Evolutionary conservation across 35 echinoderm and acorn worm genomes (phyloP), one percentile per base, ranked within the genome.

Genomic region (Acanthaster planci): DNA sequence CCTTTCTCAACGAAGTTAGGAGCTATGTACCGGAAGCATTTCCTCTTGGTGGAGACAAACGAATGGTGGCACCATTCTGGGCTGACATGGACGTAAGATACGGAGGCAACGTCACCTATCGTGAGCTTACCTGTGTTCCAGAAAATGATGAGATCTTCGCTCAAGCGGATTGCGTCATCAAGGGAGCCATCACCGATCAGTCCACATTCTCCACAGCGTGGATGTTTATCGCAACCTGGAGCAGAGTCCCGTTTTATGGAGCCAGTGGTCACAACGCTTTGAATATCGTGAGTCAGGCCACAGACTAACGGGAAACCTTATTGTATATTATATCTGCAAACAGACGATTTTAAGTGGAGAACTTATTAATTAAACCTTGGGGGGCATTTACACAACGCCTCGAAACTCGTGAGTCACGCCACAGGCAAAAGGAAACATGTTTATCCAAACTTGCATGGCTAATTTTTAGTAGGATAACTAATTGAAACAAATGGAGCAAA

Each of bases 61-160:
- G 0, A 53, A 14, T 89, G 23, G 76, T 89, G 54, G n/a, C 87
- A 9, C 87, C 87, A 1, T 89, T 16, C 55, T 89, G 87, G 87
- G 79, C 54, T 50, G 87, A 89, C 78, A 64, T 47, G 8, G 78
- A 89, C 38, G 83, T 64, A 26, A 68, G 51, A 37, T 39, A 67
- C 16, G 78, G 86, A 1, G 87, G 87, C 9, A 42, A 7, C 27
- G 14, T 76, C 18, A 75, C 26, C 27, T 86, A 50, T n/a, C 84
- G 84, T 1, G 67, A 86, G n/a, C 40, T 86, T 7, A 15, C 51
- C 5, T 75, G 84, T 29, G 12, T 19, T 1, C 36, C 37, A 30
- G 39, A 16, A 10, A 29, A 2, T 38, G 84, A 86, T 26, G 39
- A 17, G 21, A 39, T 37, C 0, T 86, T 86, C n/a, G 34, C 76